A percentile compares a stretch with the other conserved stretches of the same genome.
phyloP scores from a whole-genome alignment of 2,113 vertebrate genomes.

The Charina bottae region DNA sequence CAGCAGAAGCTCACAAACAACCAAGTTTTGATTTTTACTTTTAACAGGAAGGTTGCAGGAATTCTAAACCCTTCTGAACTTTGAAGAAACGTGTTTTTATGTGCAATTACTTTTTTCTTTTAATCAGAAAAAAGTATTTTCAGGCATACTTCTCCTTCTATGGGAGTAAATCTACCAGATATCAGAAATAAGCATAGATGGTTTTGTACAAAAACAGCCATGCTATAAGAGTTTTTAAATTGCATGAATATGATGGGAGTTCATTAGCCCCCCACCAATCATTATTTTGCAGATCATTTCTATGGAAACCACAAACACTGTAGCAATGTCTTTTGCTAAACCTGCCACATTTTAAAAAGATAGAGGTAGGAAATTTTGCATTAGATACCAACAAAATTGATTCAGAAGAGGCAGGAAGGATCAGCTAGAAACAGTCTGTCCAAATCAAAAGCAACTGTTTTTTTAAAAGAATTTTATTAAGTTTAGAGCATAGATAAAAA shows the following conservation, averaged over 20 bases:
- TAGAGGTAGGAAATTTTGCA: not conserved
- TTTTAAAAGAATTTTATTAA: no score
- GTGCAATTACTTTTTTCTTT: not conserved
- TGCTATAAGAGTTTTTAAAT: not conserved
- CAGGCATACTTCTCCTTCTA: not conserved
- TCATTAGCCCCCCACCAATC: not conserved
- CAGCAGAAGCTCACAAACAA: not conserved
- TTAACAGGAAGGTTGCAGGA: not conserved
- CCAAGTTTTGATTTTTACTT: not conserved
- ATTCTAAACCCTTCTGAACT: not conserved
- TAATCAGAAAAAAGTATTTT: not conserved
- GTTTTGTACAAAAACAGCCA: not conserved
- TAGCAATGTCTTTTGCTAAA: not conserved
- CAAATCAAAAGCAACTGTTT: not conserved
- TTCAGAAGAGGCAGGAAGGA: not conserved
- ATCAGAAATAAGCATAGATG: not conserved
- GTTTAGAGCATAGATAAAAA: no score
- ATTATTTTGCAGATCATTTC: not conserved
- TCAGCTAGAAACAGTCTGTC: not conserved
- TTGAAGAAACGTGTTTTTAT: not conserved
- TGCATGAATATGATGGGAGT: not conserved
- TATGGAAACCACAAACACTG: not conserved
- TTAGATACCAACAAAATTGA: not conserved
- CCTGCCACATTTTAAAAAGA: not conserved
- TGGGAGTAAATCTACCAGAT: not conserved